Conservation (phyloP, 2,113 vertebrate species). For the Calidris pugnax region DNA sequence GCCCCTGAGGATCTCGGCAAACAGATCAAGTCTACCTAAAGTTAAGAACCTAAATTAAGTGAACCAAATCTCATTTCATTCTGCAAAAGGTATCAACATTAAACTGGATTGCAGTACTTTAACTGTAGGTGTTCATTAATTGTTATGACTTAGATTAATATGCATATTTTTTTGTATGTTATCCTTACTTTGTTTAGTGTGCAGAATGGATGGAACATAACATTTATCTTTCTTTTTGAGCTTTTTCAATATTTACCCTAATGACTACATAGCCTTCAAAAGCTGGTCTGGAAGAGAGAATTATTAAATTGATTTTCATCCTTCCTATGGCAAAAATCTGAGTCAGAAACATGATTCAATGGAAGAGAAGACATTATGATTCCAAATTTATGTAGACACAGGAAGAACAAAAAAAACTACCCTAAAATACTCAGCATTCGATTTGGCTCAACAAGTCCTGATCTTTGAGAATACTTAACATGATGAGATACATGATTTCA, state of each 20-base stretch:
- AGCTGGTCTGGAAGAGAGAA: background rate
- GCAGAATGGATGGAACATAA: background rate
- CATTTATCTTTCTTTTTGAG: background rate
- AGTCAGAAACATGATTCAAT: background rate
- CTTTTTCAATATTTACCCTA: background rate
- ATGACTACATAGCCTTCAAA: background rate
- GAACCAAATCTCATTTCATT: background rate
- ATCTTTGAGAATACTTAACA: background rate
- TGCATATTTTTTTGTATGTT: background rate
- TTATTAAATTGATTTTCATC: background rate
- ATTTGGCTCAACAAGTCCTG: background rate
- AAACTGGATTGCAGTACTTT: background rate
- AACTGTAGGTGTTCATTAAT: background rate
- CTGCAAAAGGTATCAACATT: background rate
- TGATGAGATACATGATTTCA: background rate
- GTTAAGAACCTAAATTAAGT: slow-evolving; percentile 7
- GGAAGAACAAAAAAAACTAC: background rate
- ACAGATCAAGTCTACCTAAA: background rate
- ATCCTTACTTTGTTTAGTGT: background rate
- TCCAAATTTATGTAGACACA: background rate
- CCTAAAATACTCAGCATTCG: background rate
- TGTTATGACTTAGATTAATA: background rate
- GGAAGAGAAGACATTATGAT: background rate
- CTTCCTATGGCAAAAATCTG: background rate
- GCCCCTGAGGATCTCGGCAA: background rate